phyloP scores from a whole-genome alignment of 2,113 vertebrate species.

The Planiliza haematocheilus region DNA sequence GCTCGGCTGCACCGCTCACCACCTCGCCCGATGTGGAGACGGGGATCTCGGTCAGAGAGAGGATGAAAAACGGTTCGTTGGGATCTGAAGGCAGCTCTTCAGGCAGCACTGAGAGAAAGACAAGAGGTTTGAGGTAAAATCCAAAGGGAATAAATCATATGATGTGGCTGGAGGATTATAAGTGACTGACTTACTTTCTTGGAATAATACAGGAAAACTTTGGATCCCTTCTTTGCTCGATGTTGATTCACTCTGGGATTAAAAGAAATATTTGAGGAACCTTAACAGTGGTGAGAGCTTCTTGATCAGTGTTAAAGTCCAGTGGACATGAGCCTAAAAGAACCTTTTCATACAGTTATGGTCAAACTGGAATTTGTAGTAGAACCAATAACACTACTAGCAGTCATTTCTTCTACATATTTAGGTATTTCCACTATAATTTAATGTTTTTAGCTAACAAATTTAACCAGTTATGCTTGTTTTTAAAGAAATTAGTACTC shows the following conservation, averaged over 20 bases:
- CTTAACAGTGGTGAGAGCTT: background rate
- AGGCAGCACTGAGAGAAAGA: slow-evolving; percentile 40
- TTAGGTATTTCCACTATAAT: too few species aligned
- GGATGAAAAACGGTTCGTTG: slow-evolving; percentile 78
- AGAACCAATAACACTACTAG: too few species aligned
- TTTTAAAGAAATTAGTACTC: too few species aligned
- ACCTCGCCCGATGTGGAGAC: slow-evolving; percentile 33
- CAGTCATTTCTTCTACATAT: too few species aligned
- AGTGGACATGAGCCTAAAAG: too few species aligned
- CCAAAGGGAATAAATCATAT: background rate
- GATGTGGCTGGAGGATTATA: background rate
- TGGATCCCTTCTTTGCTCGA: background rate
- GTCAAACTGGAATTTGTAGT: too few species aligned
- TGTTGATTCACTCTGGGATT: slow-evolving; percentile 39
- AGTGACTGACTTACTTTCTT: slow-evolving; percentile 54
- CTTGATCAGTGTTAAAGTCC: background rate
- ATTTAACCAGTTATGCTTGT: background rate
- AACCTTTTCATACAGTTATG: too few species aligned
- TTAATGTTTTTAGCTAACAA: too few species aligned
- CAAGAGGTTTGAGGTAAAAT: background rate
- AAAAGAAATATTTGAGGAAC: slow-evolving; percentile 11
- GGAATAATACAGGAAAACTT: slow-evolving; percentile 19
- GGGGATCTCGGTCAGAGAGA: slow-evolving; percentile 81
- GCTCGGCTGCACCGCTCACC: slow-evolving; percentile 2
- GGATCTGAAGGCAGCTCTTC: slow-evolving; percentile 59